Base-by-base conservation (phyloP, 2,888 invertebrate genomes). In the Diploptera punctata region DNA sequence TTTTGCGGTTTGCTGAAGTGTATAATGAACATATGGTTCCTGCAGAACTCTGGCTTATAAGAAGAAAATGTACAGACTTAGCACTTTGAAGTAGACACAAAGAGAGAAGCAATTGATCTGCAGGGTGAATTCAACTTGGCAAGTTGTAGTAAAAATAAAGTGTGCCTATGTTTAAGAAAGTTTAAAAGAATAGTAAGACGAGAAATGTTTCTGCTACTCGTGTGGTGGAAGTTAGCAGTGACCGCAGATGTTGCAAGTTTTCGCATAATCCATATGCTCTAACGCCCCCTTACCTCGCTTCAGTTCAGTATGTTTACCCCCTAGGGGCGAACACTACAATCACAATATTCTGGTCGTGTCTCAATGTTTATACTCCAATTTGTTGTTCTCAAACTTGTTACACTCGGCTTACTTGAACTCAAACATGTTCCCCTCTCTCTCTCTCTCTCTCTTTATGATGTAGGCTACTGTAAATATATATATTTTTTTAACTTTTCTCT, bases 1-100 rank as follows among this genome's bases (percentile, higher is more conserved):
- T 29, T 38, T 24, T 10, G 10, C 18, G 13, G 52, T n/a, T 4
- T 62, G 7, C 21, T 16, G 24, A 62, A 10, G 33, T 43, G 62
- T 21, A 62, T 62, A 62, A 62, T 62, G 62, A 62, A 62, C 62
- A 62, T 62, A 62, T 43, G 43, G 19, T 62, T 21, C 62, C 38
- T 43, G 43, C 33, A 7, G 24, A 31, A 33, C 13, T n/a, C 5
- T 21, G 9, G 57, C 19, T 38, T 18, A 19, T 1, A 4, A 5
- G 62, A 62, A 43, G 24, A 43, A 62, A 24, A 52, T 49, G 24
- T 24, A 52, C 10, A 10, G 52, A 52, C 19, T 52, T 52, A 13
- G 13, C 21, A 52, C 10, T 52, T n/a, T 18, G 24, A 52, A 0
- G 7, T 24, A 16, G 5, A 21, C 13, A 10, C 19, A 24, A 24